phyloP scores from a whole-genome alignment of 2,888 invertebrate species.

The Hemicrepidius hirtus region DNA sequence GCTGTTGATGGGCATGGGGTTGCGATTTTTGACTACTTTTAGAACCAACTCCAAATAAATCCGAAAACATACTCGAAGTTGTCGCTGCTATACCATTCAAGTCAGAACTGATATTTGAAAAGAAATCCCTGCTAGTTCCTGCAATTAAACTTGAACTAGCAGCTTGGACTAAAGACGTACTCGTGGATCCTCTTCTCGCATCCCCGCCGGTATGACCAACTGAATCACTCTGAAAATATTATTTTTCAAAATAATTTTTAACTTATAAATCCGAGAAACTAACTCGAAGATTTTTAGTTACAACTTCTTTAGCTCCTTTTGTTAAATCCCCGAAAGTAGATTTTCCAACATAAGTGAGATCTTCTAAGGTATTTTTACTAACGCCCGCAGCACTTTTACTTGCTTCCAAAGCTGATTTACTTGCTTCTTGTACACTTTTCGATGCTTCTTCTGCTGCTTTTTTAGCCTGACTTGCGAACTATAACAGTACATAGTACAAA shows the following conservation, averaged over 20 bases:
- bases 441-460: slow-evolving; percentile 89
- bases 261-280: slow-evolving; percentile 3
- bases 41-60: slow-evolving; percentile 87
- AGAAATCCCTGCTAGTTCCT: slow-evolving; percentile 85
- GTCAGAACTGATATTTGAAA: slow-evolving; percentile 94
- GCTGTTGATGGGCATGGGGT: slow-evolving; percentile 52
- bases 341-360: slow-evolving; percentile 92
- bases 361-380: slow-evolving; percentile 91
- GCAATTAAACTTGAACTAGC: slow-evolving; percentile 77
- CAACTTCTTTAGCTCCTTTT: slow-evolving; percentile 92
- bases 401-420: slow-evolving; percentile 88
- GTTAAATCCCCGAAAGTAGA: slow-evolving; percentile 92
- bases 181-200: slow-evolving; percentile 76
- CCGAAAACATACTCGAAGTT: slow-evolving; percentile 95
- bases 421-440: slow-evolving; percentile 88
- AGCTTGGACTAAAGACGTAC: slow-evolving; percentile 78
- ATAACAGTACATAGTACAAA: slow-evolving; percentile 54
- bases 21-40: slow-evolving; percentile 66
- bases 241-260: slow-evolving; percentile 14
- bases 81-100: slow-evolving; percentile 94
- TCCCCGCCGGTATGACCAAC: slow-evolving; percentile 65
- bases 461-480: slow-evolving; percentile 91
- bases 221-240: slow-evolving; percentile 64
- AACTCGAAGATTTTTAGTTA: slow-evolving; percentile 79
- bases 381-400: slow-evolving; percentile 92